A percentile compares a stretch with the other conserved stretches of the same genome.
These are phyloP conservation scores for Piliocolobus tephrosceles DNA, from an alignment of 2,113 vertebrate genomes.

Conservation along the genomic window DNA sequence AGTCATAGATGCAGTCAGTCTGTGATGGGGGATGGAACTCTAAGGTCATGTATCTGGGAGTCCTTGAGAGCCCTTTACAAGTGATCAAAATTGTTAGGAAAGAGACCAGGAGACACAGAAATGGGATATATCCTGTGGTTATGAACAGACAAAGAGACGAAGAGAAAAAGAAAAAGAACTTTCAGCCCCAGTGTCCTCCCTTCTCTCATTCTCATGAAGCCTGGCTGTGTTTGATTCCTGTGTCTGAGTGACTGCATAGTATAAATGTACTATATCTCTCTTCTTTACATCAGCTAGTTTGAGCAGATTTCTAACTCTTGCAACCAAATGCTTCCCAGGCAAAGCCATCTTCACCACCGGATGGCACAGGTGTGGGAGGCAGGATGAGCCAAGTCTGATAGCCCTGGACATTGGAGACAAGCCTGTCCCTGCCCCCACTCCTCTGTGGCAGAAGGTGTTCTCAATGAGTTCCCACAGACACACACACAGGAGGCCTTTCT, in stretches of 20 bases:
- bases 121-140: neutral
- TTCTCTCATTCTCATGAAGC: neutral
- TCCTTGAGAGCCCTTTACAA: neutral
- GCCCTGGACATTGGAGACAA: neutral
- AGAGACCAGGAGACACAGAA: neutral
- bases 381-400: neutral
- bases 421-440: neutral
- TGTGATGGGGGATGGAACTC: neutral
- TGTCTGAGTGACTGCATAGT: neutral
- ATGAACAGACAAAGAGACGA: neutral
- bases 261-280: neutral
- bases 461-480: neutral
- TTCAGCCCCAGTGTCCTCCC: neutral
- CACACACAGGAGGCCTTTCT: conserved; percentile 31
- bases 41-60: neutral
- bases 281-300: neutral
- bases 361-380: neutral
- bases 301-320: neutral
- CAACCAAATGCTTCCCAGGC: neutral
- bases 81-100: neutral
- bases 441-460: conserved; percentile 13
- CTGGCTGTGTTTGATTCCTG: neutral
- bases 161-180: neutral
- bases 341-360: neutral
- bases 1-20: neutral